Conservation (phyloP, 2,888 invertebrate species). For the Papilio demoleus region DNA sequence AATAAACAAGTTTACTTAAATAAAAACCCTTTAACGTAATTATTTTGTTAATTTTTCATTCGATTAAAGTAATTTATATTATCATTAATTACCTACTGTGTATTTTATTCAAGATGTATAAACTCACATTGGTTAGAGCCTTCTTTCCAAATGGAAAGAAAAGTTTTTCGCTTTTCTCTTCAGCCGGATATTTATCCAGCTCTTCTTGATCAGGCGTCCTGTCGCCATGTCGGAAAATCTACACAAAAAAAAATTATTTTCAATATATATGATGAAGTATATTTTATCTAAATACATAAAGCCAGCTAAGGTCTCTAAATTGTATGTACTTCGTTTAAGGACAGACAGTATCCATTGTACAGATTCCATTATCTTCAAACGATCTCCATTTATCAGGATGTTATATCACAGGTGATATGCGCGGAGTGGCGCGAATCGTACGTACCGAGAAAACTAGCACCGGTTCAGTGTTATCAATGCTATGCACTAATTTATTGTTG, state of each 20-base stretch:
- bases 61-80: background rate
- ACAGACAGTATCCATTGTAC: background rate
- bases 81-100: background rate
- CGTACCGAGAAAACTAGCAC: conserved; percentile 72
- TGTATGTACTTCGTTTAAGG: background rate
- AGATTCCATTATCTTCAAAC: conserved; percentile 44
- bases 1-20: conserved; percentile 1
- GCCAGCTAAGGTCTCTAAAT: too few species aligned
- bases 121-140: conserved; percentile 85
- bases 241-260: conserved; percentile 39
- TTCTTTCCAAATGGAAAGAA: conserved; percentile 86
- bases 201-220: conserved; percentile 85
- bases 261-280: background rate
- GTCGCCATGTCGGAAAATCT: conserved; percentile 89
- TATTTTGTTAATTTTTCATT: too few species aligned
- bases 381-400: conserved; percentile 51
- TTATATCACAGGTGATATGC: conserved; percentile 33
- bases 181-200: conserved; percentile 79
- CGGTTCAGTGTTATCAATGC: conserved; percentile 61
- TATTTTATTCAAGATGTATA: background rate
- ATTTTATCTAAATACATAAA: background rate
- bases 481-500: conserved; percentile 49
- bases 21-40: conserved; percentile 2
- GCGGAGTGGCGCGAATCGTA: conserved; percentile 40
- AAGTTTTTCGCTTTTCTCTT: conserved; percentile 62